These are phyloP conservation scores for Lasioglossum malachurum DNA, from an alignment of 2,888 invertebrate genomes.

Conservation along the genomic window DNA sequence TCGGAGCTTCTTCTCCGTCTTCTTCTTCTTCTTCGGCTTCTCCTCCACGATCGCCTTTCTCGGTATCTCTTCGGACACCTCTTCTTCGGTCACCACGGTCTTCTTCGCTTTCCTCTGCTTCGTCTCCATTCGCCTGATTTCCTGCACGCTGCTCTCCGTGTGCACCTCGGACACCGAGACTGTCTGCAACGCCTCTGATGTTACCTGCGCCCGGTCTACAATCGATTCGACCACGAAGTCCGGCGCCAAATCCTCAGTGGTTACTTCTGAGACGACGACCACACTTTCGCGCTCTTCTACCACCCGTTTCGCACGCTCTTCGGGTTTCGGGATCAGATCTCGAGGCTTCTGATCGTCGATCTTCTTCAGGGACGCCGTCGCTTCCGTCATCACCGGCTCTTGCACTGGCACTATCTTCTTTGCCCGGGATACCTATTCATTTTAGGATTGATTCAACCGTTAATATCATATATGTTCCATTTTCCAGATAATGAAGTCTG, in stretches of 20 bases:
- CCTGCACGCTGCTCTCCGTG: conserved; percentile 86
- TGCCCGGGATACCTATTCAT: conserved; percentile 81
- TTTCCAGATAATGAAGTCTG: background rate
- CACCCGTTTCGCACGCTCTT: conserved; percentile 85
- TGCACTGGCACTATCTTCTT: conserved; percentile 87
- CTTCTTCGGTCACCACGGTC: conserved; percentile 62
- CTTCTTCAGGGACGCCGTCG: conserved; percentile 88
- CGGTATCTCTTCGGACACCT: conserved; percentile 49
- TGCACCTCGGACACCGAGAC: conserved; percentile 87
- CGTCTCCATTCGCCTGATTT: conserved; percentile 80
- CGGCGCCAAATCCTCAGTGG: conserved; percentile 76
- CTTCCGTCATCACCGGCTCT: conserved; percentile 87
- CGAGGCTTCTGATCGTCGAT: conserved; percentile 86
- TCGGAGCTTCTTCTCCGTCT: conserved; percentile 83
- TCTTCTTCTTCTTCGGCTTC: conserved; percentile 76
- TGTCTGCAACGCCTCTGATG: conserved; percentile 85
- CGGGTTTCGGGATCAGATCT: conserved; percentile 81
- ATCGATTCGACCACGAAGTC: conserved; percentile 77
- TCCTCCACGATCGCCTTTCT: conserved; percentile 67
- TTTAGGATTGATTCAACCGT: background rate
- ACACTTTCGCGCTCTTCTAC: conserved; percentile 85
- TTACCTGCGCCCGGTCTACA: conserved; percentile 77
- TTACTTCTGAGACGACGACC: conserved; percentile 80
- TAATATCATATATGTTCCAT: background rate
- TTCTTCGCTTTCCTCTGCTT: conserved; percentile 81